phyloP scores from a whole-genome alignment of 1,140 invertebrate species.

The Drosophila nigromelanica region DNA sequence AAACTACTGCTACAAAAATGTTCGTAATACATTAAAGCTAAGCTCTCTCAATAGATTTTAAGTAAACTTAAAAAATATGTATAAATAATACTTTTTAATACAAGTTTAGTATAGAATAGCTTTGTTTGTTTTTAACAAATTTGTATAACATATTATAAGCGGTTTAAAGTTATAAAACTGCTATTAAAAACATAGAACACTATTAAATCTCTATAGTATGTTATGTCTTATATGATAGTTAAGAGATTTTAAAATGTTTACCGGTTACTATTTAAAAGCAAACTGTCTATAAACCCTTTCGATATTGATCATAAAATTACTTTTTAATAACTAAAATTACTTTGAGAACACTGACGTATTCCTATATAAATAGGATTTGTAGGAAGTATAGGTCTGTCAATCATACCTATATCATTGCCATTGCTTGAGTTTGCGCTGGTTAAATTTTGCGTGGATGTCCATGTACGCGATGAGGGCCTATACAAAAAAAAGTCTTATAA shows the following conservation, averaged over 20 bases:
- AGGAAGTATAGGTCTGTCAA: neutral
- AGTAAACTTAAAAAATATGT: neutral
- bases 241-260: conserved; percentile 9
- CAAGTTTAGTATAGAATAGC: neutral
- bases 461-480: conserved; percentile 83
- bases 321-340: neutral
- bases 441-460: conserved; percentile 86
- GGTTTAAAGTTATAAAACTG: conserved; percentile 1
- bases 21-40: no score
- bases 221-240: neutral
- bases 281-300: neutral
- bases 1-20: neutral
- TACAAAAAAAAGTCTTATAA: neutral
- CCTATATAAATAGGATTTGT: neutral
- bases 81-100: neutral
- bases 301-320: neutral
- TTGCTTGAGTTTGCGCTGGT: conserved; percentile 75
- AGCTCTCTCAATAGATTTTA: no score
- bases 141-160: neutral
- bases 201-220: neutral
- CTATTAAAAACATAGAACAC: conserved; percentile 9
- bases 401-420: conserved; percentile 80
- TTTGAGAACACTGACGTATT: neutral
- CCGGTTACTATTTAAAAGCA: neutral
- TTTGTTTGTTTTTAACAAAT: no score